A percentile compares a stretch with the other conserved stretches of the same genome.
Evolutionary conservation across 2,888 invertebrate genomes (phyloP).

Genomic region (Seira musarum): DNA sequence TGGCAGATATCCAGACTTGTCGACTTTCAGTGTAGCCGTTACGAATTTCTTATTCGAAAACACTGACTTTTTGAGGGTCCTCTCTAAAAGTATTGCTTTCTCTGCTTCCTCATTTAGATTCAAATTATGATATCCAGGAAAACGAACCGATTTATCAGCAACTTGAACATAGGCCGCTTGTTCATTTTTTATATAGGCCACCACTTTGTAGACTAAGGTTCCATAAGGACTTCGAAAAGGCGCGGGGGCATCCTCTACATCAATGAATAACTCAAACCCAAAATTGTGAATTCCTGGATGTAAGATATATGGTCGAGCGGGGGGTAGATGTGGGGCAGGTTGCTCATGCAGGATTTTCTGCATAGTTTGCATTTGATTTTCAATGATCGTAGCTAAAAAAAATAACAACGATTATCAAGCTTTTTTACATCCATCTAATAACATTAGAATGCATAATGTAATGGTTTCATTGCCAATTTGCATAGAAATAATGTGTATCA

Average conservation of each 20-base stretch:
- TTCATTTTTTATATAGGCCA: conserved; percentile 51
- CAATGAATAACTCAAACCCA: conserved; percentile 47
- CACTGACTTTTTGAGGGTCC: conserved; percentile 54
- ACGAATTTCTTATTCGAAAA: conserved; percentile 57
- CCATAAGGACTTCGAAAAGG: conserved; percentile 55
- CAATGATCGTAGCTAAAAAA: conserved; percentile 36
- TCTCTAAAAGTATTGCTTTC: conserved; percentile 39
- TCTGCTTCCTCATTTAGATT: conserved; percentile 46
- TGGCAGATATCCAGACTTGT: conserved; percentile 44
- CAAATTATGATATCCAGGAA: conserved; percentile 54
- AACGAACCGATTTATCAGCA: conserved; percentile 53
- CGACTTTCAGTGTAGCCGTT: conserved; percentile 40
- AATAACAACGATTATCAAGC: neutral
- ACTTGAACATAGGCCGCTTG: conserved; percentile 39
- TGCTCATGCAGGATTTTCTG: conserved; percentile 40
- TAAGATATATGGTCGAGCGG: conserved; percentile 42
- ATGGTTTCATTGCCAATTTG: no score
- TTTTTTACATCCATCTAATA: neutral
- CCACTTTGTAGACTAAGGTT: conserved; percentile 51
- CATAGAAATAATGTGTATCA: conserved; percentile 4
- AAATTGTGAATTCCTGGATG: conserved; percentile 57
- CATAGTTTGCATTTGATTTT: conserved; percentile 49
- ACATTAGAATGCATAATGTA: no score
- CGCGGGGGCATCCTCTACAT: conserved; percentile 44
- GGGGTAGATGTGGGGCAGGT: conserved; percentile 48